Evolutionary conservation across 2,888 invertebrate species (phyloP).

Genomic region (Drosophila atroscutellata): DNA sequence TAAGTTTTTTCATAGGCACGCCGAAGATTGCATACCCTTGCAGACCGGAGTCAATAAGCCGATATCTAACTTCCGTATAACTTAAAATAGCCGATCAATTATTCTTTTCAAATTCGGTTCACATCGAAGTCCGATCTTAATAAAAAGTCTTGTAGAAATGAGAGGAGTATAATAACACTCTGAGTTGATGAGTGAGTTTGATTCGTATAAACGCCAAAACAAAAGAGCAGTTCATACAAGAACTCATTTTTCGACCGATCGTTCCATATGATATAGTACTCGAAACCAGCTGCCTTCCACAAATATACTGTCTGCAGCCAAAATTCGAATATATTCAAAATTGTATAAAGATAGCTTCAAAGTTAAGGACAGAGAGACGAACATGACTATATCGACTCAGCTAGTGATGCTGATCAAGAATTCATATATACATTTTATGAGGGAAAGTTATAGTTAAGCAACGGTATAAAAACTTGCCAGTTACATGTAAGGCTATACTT

Average conservation of each 20-base stretch:
- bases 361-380: neutral
- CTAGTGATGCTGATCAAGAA: too few relatives aligned
- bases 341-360: neutral
- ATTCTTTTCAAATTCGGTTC: neutral
- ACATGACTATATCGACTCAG: neutral
- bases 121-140: neutral
- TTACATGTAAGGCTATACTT: neutral
- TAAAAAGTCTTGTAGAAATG: neutral
- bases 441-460: neutral
- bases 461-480: neutral
- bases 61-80: neutral
- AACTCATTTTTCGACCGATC: neutral
- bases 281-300: fast-evolving
- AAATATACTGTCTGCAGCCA: neutral
- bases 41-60: neutral
- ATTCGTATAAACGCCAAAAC: neutral
- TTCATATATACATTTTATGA: neutral
- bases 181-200: neutral
- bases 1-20: fast-evolving
- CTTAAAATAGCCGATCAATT: neutral
- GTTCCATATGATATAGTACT: neutral
- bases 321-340: neutral
- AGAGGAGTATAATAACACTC: neutral
- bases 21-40: neutral
- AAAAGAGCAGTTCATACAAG: neutral